phyloP scores from a whole-genome alignment of 2,113 vertebrate genomes.

The Sardina pilchardus region DNA sequence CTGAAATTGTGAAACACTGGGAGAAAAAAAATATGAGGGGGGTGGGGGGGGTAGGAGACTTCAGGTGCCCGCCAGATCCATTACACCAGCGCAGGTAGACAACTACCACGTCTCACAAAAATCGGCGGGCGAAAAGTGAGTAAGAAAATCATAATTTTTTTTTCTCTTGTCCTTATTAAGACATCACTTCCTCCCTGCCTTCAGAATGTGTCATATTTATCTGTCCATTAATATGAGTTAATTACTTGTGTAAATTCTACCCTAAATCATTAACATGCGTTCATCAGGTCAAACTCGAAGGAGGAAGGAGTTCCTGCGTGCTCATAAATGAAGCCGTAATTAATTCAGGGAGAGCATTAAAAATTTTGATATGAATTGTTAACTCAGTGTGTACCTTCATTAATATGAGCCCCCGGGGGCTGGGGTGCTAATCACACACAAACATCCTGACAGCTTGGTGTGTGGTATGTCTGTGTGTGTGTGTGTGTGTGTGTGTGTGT shows the following conservation, averaged over 20 bases:
- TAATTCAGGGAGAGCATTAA: constrained; percentile 45
- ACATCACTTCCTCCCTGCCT: constrained; percentile 31
- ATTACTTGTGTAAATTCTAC: constrained; percentile 46
- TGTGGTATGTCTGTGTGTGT: neutral
- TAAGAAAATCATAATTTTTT: neutral
- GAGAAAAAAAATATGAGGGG: neutral
- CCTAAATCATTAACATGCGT: constrained; percentile 42
- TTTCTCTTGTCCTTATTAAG: constrained; percentile 30
- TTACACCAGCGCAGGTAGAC: neutral
- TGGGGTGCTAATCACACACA: constrained; percentile 39
- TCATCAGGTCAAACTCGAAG: constrained; percentile 41
- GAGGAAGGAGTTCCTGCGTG: constrained; percentile 22
- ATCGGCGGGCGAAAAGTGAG: neutral
- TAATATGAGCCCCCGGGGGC: constrained; percentile 40
- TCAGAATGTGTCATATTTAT: constrained; percentile 33
- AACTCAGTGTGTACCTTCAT: constrained; percentile 44
- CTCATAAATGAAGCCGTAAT: constrained; percentile 47
- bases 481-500: neutral
- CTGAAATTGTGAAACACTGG: neutral
- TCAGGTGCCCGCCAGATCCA: neutral
- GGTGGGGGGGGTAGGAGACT: neutral
- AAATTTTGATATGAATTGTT: constrained; percentile 50
- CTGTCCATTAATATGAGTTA: constrained; percentile 40
- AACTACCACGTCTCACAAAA: neutral
- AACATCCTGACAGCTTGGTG: constrained; percentile 28